Evolutionary conservation across 2,888 invertebrate species (phyloP).

Genomic region (Xestia xanthographa): DNA sequence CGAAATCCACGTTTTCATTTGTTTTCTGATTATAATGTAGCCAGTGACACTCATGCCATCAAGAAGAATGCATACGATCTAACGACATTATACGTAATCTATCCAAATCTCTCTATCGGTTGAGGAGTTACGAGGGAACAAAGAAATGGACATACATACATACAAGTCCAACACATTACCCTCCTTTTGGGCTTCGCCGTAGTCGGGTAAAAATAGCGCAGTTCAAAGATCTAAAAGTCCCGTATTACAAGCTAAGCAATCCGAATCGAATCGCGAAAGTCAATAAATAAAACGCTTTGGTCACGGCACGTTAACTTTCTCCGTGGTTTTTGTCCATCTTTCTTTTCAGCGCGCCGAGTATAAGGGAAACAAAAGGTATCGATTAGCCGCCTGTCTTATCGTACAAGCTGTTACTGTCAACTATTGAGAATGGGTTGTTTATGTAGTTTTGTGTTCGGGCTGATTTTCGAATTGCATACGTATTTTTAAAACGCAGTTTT

Average conservation of each 20-base stretch:
- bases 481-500: neutral
- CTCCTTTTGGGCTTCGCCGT: no score
- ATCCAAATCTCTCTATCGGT: no score
- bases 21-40: no score
- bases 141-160: no score
- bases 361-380: conserved; percentile 40
- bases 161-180: no score
- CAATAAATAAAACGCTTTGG: conserved; percentile 62
- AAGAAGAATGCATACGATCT: no score
- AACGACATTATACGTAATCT: no score
- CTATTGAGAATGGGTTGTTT: conserved; percentile 50
- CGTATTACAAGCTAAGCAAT: conserved; percentile 11
- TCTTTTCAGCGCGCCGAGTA: conserved; percentile 39
- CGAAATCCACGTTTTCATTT: no score
- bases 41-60: no score
- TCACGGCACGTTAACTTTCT: conserved; percentile 56
- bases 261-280: conserved; percentile 54
- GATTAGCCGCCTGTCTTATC: conserved; percentile 50
- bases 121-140: no score
- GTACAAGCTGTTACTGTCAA: conserved; percentile 40
- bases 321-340: conserved; percentile 34
- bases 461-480: neutral
- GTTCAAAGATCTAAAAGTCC: neutral
- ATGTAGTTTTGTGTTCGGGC: conserved; percentile 23
- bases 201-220: conserved; percentile 4